Conservation (phyloP, 2,888 invertebrate species). For the Bibio marci region DNA sequence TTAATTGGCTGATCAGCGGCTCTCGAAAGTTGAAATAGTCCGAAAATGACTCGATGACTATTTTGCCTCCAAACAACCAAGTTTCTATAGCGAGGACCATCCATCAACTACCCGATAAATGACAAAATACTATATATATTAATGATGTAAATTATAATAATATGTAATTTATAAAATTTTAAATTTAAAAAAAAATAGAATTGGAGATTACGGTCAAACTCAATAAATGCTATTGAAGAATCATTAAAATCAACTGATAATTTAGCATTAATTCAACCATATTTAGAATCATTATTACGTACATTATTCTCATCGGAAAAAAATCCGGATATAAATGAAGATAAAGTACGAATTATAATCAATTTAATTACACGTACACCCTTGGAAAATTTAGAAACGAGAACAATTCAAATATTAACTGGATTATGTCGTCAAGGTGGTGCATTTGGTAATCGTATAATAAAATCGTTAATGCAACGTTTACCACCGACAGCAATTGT, state of each 20-base stretch:
- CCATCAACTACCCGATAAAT: too few relatives aligned
- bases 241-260: slow-evolving; percentile 34
- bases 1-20: too few relatives aligned
- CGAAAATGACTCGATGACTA: too few relatives aligned
- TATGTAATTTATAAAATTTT: too few relatives aligned
- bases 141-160: too few relatives aligned
- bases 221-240: slow-evolving; percentile 21
- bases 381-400: slow-evolving; percentile 27
- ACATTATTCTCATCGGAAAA: slow-evolving; percentile 47
- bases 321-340: slow-evolving; percentile 25
- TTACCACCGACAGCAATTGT: slow-evolving; percentile 29
- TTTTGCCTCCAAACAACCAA: too few relatives aligned
- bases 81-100: too few relatives aligned
- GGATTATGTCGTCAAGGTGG: slow-evolving; percentile 28
- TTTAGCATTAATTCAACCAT: slow-evolving; percentile 36
- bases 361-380: slow-evolving; percentile 28
- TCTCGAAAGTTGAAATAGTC: too few relatives aligned
- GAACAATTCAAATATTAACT: slow-evolving; percentile 25
- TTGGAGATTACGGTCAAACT: slow-evolving; percentile 26
- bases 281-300: slow-evolving; percentile 43
- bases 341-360: slow-evolving; percentile 23
- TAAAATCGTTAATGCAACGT: slow-evolving; percentile 29
- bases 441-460: slow-evolving; percentile 27
- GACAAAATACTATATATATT: too few relatives aligned
- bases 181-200: too few relatives aligned